Base-by-base conservation (phyloP, 2,888 invertebrate genomes). In the Schizotus pectinicornis region DNA sequence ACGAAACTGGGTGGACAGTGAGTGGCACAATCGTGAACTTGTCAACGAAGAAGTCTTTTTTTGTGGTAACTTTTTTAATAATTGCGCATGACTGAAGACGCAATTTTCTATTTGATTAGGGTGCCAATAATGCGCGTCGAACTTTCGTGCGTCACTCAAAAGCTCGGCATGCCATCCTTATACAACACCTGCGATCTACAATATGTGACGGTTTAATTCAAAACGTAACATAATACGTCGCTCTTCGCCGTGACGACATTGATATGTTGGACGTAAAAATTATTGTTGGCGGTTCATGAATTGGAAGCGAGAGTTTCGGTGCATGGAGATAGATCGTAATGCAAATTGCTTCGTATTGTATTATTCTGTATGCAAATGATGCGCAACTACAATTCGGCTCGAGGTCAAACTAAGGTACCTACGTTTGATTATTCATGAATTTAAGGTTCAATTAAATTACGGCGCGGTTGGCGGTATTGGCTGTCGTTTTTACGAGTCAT, bases 331-430 rank as follows among this genome's bases (percentile, higher is more conserved):
- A 61, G 62, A 65, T 64, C 68, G 57, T 55, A 62, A 70, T 72
- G 74, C 69, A 71, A 71, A 74, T 72, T 61, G 68, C 65, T 64
- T 64, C 68, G 63, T 58, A 65, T 63, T 68, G 67, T 43, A 52
- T 67, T 69, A 67, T 67, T 67, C 67, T 65, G 54, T 64, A 72
- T 70, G 69, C 67, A 71, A 73, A 73, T 71, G 56, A 52, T n/a
- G n/a, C 53, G 57, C 56, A 56, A 63, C 67, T 67, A 54, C 58
- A 70, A 71, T 68, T 70, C 67, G 67, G 66, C 65, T 65, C 56
- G 62, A 64, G 69, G 68, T 70, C 65, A 67, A 63, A 59, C 62
- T 56, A 61, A 64, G 67, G 63, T 64, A 65, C n/a, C n/a, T n/a
- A n/a, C 60, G 63, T 64, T 66, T 69, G 67, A 70, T 67, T 70